Percentiles rank a stretch among this genome's conserved stretches.
Evolutionary conservation across 2,797 vertebrate genomes (phyloP).

Genomic region (Carcharodon carcharias): DNA sequence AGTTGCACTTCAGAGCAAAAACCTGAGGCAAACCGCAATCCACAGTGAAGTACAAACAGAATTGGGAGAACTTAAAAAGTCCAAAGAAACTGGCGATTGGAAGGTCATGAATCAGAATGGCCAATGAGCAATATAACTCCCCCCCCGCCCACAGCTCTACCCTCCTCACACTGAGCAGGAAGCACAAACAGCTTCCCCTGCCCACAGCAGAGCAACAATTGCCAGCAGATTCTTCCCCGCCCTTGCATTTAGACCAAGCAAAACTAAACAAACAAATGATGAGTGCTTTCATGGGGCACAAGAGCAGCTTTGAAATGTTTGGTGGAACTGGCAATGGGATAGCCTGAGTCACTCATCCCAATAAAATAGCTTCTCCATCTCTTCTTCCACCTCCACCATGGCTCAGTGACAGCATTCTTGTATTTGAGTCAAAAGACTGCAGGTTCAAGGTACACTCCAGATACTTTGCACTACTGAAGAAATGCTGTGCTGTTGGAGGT

Average conservation of each 20-base stretch:
- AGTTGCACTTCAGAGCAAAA: neutral
- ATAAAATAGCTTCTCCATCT: neutral
- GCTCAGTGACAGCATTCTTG: slow-evolving; percentile 42
- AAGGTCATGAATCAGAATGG: neutral
- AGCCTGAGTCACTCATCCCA: neutral
- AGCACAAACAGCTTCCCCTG: neutral
- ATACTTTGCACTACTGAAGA: too few relatives aligned
- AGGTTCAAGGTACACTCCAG: neutral
- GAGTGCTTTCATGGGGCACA: neutral
- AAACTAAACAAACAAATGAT: neutral
- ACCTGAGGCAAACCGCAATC: neutral
- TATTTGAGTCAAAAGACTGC: neutral
- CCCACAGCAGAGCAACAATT: neutral
- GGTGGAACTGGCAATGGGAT: neutral
- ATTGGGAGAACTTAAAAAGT: neutral
- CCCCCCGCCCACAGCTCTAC: too few relatives aligned
- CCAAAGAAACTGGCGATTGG: neutral
- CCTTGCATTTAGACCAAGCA: neutral
- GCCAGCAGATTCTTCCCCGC: neutral
- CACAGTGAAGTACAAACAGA: neutral
- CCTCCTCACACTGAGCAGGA: neutral
- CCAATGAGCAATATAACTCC: neutral
- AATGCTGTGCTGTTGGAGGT: too few relatives aligned
- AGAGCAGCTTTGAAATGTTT: neutral
- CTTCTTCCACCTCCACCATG: neutral